Percentiles rank a stretch among this genome's conserved stretches.
These are phyloP conservation scores for Bovichtus variegatus DNA, from an alignment of 2,797 vertebrate species.

Conservation along the genomic window DNA sequence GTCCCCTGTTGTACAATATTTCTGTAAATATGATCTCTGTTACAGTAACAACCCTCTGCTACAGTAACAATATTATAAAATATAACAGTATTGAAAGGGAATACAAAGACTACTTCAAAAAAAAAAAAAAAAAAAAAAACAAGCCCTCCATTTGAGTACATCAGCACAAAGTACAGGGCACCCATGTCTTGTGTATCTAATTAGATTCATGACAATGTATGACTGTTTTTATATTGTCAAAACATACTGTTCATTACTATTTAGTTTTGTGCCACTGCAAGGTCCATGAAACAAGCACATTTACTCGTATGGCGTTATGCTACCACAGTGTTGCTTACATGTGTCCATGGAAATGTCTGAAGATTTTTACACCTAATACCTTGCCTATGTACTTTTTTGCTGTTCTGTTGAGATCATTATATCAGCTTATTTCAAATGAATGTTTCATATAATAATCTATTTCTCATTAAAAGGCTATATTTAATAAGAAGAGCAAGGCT, in stretches of 20 bases:
- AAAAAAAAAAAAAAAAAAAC: conserved; percentile 30
- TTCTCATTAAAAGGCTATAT: conserved; percentile 93
- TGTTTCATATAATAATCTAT: conserved; percentile 92
- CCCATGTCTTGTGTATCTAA: conserved; percentile 70
- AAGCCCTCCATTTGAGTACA: conserved; percentile 67
- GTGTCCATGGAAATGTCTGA: conserved; percentile 83
- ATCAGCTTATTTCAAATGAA: conserved; percentile 91
- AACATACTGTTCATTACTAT: conserved; percentile 70
- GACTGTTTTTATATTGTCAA: conserved; percentile 78
- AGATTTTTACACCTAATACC: conserved; percentile 85
- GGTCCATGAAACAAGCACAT: conserved; percentile 84
- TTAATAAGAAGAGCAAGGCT: conserved; percentile 87
- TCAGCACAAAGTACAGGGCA: conserved; percentile 82
- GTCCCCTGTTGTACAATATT: conserved; percentile 77
- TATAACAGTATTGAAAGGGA: conserved; percentile 71
- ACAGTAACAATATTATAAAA: conserved; percentile 78
- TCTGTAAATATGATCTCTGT: conserved; percentile 84
- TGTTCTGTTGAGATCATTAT: conserved; percentile 87
- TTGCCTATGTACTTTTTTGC: conserved; percentile 87
- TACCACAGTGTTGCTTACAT: conserved; percentile 81
- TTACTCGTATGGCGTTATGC: conserved; percentile 72
- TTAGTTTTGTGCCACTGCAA: conserved; percentile 75
- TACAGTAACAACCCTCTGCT: conserved; percentile 74
- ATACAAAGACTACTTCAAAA: conserved; percentile 68
- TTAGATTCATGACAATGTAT: conserved; percentile 73